phyloP scores from a whole-genome alignment of 2,797 vertebrate species.

The Lutjanus argentimaculatus region DNA sequence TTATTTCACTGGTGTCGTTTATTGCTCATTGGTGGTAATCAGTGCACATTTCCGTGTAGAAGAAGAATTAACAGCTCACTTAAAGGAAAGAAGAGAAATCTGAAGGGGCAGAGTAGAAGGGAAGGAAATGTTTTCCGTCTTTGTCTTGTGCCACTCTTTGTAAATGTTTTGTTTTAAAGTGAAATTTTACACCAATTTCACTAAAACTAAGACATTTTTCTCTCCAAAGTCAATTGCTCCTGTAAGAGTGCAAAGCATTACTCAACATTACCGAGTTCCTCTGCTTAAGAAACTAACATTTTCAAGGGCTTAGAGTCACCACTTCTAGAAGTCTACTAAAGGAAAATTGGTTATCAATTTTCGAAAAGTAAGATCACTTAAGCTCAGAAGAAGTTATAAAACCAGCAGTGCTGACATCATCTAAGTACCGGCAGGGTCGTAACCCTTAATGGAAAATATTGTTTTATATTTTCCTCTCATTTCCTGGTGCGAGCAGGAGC shows the following conservation, averaged over 20 bases:
- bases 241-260: background rate
- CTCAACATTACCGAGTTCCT: slow-evolving; percentile 9
- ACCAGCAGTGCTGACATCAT: slow-evolving; percentile 53
- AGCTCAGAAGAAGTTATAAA: slow-evolving; percentile 41
- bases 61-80: slow-evolving; percentile 38
- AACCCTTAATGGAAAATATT: slow-evolving; percentile 59
- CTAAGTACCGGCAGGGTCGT: slow-evolving; percentile 34
- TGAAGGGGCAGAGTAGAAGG: slow-evolving; percentile 3
- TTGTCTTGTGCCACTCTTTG: slow-evolving; percentile 17
- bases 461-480: slow-evolving; percentile 62
- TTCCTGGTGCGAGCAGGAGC: slow-evolving; percentile 60
- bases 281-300: slow-evolving; percentile 6
- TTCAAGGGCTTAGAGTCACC: background rate
- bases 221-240: slow-evolving; percentile 1
- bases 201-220: slow-evolving; percentile 25
- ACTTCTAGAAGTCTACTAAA: background rate
- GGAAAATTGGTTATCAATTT: slow-evolving; percentile 26
- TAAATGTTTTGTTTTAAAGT: slow-evolving; percentile 21
- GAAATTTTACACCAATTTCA: slow-evolving; percentile 22
- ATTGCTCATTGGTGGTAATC: slow-evolving; percentile 26
- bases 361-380: slow-evolving; percentile 27
- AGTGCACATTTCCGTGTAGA: slow-evolving; percentile 27
- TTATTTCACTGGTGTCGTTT: slow-evolving; percentile 32
- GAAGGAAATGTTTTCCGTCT: background rate
- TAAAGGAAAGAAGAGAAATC: slow-evolving; percentile 22